Evolutionary conservation across 1,140 invertebrate species (phyloP).

Genomic region (Drosophila pruinosa): DNA sequence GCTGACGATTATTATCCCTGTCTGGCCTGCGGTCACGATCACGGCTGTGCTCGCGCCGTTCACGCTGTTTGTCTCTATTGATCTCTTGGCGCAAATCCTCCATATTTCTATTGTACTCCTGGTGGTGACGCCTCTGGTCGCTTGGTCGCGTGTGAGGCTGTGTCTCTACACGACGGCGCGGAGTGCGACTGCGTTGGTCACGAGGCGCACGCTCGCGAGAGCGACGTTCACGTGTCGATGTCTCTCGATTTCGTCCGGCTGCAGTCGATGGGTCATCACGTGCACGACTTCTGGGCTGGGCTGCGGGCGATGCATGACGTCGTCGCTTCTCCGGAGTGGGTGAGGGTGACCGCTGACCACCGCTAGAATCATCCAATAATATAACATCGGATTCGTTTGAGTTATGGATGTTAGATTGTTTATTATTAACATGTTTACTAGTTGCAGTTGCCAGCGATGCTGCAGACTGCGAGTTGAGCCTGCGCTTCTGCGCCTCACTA

Average conservation of each 20-base stretch:
- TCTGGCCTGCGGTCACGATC: constrained; percentile 53
- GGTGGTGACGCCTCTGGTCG: constrained; percentile 77
- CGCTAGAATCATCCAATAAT: constrained; percentile 83
- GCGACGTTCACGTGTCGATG: constrained; percentile 38
- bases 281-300: constrained; percentile 30
- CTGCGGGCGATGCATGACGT: constrained; percentile 48
- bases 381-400: constrained; percentile 82
- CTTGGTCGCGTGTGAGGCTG: constrained; percentile 16
- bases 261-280: constrained; percentile 26
- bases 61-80: constrained; percentile 77
- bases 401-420: constrained; percentile 78
- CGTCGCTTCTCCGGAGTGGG: constrained; percentile 57
- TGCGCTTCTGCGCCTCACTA: constrained; percentile 30
- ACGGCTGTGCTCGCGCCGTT: constrained; percentile 63
- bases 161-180: constrained; percentile 51
- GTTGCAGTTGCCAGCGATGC: constrained; percentile 67
- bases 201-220: constrained; percentile 25
- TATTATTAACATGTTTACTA: constrained; percentile 82
- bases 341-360: constrained; percentile 72
- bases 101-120: constrained; percentile 76
- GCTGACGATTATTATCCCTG: constrained; percentile 28
- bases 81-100: constrained; percentile 81
- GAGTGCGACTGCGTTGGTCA: constrained; percentile 55
- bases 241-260: constrained; percentile 18
- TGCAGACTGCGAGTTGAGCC: constrained; percentile 59